Evolutionary conservation across 2,797 vertebrate genomes (phyloP).

Genomic region (Natrix natrix): DNA sequence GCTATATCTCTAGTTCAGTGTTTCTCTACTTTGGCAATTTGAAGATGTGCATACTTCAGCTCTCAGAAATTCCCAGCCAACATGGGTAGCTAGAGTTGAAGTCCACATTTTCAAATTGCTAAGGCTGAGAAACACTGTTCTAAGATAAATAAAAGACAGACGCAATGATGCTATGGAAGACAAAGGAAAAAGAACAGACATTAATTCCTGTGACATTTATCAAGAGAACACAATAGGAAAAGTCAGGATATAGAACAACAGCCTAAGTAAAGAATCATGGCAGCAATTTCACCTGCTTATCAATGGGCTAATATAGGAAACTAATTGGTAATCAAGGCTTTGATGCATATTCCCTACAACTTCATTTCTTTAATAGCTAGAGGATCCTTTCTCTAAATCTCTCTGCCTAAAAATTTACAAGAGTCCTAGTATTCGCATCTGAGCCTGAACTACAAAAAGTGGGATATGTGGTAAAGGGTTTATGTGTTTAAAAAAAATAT

Average conservation of each 20-base stretch:
- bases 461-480: not conserved
- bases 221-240: not conserved
- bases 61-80: not conserved
- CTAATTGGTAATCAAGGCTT: not conserved
- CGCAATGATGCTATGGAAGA: not conserved
- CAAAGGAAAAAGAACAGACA: not conserved
- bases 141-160: not conserved
- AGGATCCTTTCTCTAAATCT: not conserved
- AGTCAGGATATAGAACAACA: not conserved
- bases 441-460: not conserved
- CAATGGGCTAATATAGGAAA: not conserved
- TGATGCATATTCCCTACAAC: too few relatives aligned
- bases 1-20: not conserved
- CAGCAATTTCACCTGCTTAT: not conserved
- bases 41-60: not conserved
- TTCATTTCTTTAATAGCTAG: not conserved
- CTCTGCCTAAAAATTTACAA: not conserved
- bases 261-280: not conserved
- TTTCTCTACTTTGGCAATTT: not conserved
- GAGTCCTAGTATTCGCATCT: not conserved
- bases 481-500: not conserved
- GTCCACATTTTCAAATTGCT: not conserved
- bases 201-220: not conserved
- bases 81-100: not conserved
- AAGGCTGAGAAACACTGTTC: not conserved